Evolutionary conservation across 2,113 vertebrate species (phyloP).

Genomic region (Hyperoodon ampullatus): DNA sequence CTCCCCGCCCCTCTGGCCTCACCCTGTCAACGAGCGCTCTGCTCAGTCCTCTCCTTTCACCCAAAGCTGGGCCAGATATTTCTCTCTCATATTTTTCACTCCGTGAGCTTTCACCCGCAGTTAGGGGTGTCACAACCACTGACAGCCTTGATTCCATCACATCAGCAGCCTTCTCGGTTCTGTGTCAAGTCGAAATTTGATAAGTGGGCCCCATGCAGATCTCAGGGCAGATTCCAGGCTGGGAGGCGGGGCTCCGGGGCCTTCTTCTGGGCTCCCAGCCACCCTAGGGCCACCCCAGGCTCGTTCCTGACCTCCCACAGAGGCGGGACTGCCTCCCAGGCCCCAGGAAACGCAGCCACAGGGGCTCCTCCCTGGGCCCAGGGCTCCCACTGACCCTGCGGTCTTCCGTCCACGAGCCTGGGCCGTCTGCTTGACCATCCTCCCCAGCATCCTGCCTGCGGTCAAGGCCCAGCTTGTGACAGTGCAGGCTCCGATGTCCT

Average conservation of each 20-base stretch:
- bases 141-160: not conserved
- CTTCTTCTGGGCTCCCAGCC: not conserved
- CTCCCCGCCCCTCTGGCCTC: not conserved
- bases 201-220: not conserved
- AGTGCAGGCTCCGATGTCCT: not conserved
- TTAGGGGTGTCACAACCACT: not conserved
- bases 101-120: not conserved
- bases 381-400: not conserved
- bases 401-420: not conserved
- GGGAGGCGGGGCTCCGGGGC: not conserved
- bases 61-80: not conserved
- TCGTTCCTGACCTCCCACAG: not conserved
- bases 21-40: no score
- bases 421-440: not conserved
- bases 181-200: conserved; percentile 20
- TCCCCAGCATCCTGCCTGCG: not conserved
- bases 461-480: not conserved
- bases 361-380: not conserved
- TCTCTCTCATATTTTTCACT: not conserved
- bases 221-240: no score
- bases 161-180: not conserved
- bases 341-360: not conserved
- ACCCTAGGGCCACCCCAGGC: not conserved
- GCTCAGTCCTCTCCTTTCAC: not conserved
- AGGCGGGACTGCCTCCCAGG: not conserved